Base-by-base conservation (phyloP, 2,113 vertebrate genomes). In the Barbus barbus region DNA sequence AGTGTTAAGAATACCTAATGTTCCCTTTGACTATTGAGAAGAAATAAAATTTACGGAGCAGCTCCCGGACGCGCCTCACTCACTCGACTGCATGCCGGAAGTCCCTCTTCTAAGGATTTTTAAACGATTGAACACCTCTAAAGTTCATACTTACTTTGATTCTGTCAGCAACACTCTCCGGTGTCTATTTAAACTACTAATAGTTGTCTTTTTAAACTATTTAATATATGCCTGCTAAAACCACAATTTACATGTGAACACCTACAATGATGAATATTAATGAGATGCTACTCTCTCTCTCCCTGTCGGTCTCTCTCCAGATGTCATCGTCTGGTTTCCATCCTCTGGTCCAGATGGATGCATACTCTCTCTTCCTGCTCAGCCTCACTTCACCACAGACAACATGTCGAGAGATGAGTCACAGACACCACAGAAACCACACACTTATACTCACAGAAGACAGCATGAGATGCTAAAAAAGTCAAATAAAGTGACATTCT, bases 381-480 rank as follows among this genome's bases (percentile, higher is more conserved):
- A 72, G 36, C 69, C 36, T 72, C 22, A 44, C 36, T 38, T 36
- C 33, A 36, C 33, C 67, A 71, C 67, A 38, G 67, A n/a, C 67
- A 71, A 41, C 33, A 71, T n/a, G 22, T 6, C 13, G 22, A 78
- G 75, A 60, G 53, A 78, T 78, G 75, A 78, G 53, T 78, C 75
- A 60, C 75, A n/a, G n/a, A n/a, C n/a, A n/a, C n/a, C n/a, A 78
- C 85, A 41, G 20, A 36, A 71, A n/a, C 74, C 36, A 88, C 86
- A 90, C 85, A 87, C 88, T 20, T 69, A 63, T 11, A 36, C 65
- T 69, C 0, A 18, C 28, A 36, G 28, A 69, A 91, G 86, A 67
- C 41, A 74, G 83, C 83, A 69, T 75, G 33, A 9, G 82, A 60
- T 61, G 82, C 87, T 86, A 48, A 81, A 80, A 83, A 90, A 90